Percentiles rank a stretch among this genome's conserved stretches.
Conservation (phyloP, 2,113 vertebrate species). For the Chaenogobius annularis region DNA sequence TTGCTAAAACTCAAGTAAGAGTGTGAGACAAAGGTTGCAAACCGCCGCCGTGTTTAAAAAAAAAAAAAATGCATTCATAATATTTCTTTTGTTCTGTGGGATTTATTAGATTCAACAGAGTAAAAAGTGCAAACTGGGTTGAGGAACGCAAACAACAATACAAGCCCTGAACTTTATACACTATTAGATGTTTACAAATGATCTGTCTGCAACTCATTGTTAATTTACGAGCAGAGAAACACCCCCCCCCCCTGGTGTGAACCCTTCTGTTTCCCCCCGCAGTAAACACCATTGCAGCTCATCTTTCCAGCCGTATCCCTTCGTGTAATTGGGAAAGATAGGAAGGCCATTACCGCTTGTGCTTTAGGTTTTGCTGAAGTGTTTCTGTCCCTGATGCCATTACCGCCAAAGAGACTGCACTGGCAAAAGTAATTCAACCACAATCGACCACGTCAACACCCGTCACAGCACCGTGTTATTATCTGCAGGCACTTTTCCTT, state of each 20-base stretch:
- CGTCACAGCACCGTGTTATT: too few relatives aligned
- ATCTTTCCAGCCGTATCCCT: slow-evolving; percentile 25
- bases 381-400: slow-evolving; percentile 45
- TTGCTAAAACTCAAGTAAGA: too few relatives aligned
- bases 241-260: not conserved
- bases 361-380: slow-evolving; percentile 11
- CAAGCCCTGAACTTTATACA: not conserved
- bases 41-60: too few relatives aligned
- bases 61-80: too few relatives aligned
- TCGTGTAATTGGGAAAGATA: slow-evolving; percentile 54
- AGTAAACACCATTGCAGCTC: slow-evolving; percentile 19
- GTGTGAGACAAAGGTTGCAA: too few relatives aligned
- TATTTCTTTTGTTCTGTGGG: too few relatives aligned
- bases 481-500: too few relatives aligned
- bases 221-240: not conserved
- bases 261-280: slow-evolving; percentile 5
- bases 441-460: slow-evolving; percentile 29
- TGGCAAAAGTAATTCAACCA: slow-evolving; percentile 51
- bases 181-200: not conserved
- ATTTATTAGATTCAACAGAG: too few relatives aligned
- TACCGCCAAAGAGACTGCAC: slow-evolving; percentile 44
- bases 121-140: too few relatives aligned
- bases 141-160: too few relatives aligned
- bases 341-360: slow-evolving; percentile 9
- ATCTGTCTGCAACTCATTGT: not conserved